These are phyloP conservation scores for Apamea anceps DNA, from an alignment of 2,888 invertebrate genomes.

Conservation along the genomic window DNA sequence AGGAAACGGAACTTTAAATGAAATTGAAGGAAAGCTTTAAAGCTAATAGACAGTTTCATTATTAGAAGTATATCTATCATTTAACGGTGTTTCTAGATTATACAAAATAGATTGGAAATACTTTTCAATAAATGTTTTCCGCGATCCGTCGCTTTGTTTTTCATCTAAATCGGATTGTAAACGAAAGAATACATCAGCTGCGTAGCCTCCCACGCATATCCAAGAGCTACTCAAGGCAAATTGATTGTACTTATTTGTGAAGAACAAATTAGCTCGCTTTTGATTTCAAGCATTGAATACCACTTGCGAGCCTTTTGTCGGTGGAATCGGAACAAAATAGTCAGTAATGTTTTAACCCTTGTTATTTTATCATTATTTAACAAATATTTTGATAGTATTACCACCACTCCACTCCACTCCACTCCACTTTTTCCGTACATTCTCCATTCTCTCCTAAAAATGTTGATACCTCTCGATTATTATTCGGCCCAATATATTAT, in stretches of 20 bases:
- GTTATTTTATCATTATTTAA: neutral
- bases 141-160: conserved; percentile 14
- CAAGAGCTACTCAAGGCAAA: conserved; percentile 22
- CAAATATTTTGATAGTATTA: neutral
- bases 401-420: too few relatives aligned
- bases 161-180: conserved; percentile 32
- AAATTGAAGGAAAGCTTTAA: conserved; percentile 19
- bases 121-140: conserved; percentile 16
- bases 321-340: conserved; percentile 11
- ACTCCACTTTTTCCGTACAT: neutral
- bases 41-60: conserved; percentile 25
- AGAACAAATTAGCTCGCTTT: conserved; percentile 38
- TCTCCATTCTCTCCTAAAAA: neutral
- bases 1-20: conserved; percentile 27
- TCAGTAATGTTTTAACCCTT: conserved; percentile 21
- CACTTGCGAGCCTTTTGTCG: conserved; percentile 10
- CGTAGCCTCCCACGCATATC: conserved; percentile 32
- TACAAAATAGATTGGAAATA: conserved; percentile 12
- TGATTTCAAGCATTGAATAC: conserved; percentile 27
- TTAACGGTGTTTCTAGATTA: neutral
- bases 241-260: conserved; percentile 46
- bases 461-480: neutral
- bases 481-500: neutral
- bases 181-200: conserved; percentile 36
- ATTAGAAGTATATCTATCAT: conserved; percentile 1